Percentiles rank a stretch among this genome's conserved stretches.
These are phyloP conservation scores for Chloroceryle amazona DNA, from an alignment of 2,797 vertebrate species.

Conservation along the genomic window DNA sequence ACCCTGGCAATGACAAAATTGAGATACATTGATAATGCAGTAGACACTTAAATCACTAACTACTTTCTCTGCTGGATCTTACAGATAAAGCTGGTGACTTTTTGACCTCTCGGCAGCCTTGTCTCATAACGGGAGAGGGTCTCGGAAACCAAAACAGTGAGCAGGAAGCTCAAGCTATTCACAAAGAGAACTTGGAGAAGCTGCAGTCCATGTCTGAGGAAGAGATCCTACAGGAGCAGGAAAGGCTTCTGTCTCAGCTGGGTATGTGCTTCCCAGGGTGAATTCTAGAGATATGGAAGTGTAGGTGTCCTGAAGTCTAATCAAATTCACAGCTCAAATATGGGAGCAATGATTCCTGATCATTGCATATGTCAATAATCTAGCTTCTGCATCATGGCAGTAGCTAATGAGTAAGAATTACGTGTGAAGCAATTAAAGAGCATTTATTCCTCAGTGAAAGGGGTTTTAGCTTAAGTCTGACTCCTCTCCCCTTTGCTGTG, in stretches of 20 bases:
- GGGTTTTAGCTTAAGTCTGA: neutral
- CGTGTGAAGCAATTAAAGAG: neutral
- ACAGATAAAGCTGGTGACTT: constrained; percentile 10
- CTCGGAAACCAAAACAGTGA: constrained; percentile 78
- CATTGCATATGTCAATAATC: neutral
- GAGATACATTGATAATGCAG: neutral
- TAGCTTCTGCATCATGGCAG: neutral
- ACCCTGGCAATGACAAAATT: neutral
- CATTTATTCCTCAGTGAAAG: neutral
- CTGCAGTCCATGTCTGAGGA: constrained; percentile 86
- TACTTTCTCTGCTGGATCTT: constrained; percentile 46
- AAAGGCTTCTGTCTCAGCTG: constrained; percentile 88
- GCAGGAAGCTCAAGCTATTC: constrained; percentile 89
- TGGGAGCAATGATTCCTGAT: neutral
- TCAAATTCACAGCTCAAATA: neutral
- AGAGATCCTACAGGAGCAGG: constrained; percentile 91
- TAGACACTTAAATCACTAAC: neutral
- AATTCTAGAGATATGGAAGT: neutral
- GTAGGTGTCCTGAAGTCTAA: neutral
- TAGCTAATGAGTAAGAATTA: neutral
- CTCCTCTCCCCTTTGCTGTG: neutral
- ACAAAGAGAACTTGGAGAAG: constrained; percentile 90
- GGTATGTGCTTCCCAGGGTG: constrained; percentile 78
- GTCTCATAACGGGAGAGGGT: constrained; percentile 89
- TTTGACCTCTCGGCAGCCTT: constrained; percentile 34